phyloP scores from a whole-genome alignment of 2,888 invertebrate species.

The Copidosoma aretas region DNA sequence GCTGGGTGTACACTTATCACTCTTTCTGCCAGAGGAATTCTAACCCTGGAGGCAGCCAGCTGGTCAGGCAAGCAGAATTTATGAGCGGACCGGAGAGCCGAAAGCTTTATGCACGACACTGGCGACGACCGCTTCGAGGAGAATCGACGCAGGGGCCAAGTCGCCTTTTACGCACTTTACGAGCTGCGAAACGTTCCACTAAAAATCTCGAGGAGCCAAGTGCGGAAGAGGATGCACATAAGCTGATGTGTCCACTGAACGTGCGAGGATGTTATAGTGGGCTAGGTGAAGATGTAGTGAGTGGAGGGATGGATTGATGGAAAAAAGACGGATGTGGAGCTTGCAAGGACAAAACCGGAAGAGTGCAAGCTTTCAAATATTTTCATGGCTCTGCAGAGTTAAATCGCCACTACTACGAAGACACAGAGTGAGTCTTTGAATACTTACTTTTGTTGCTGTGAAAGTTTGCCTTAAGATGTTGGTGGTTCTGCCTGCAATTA shows the following conservation, averaged over 20 bases:
- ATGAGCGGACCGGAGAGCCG: conserved; percentile 25
- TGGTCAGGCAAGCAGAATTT: conserved; percentile 17
- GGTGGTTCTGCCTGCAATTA: too few relatives aligned
- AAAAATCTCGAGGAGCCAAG: conserved; percentile 25
- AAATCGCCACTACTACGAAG: too few relatives aligned
- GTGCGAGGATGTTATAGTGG: not conserved
- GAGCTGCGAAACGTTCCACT: conserved; percentile 46
- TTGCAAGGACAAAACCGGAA: too few relatives aligned
- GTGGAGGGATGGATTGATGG: not conserved
- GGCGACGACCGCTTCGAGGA: not conserved
- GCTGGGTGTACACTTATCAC: too few relatives aligned
- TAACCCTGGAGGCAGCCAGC: too few relatives aligned
- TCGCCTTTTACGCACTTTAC: conserved; percentile 46
- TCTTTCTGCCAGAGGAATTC: too few relatives aligned
- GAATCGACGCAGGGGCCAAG: conserved; percentile 33
- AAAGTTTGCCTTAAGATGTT: too few relatives aligned
- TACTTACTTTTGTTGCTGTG: too few relatives aligned
- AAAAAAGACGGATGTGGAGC: not conserved
- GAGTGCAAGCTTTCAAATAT: not conserved
- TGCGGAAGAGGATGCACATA: not conserved
- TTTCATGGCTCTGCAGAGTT: not conserved
- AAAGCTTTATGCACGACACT: conserved; percentile 20
- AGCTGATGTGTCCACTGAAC: not conserved
- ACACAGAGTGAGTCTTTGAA: too few relatives aligned
- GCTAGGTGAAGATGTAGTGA: not conserved